Evolutionary conservation across 1,140 invertebrate genomes (phyloP), one percentile per base, ranked within the genome.

Genomic region (Pristionchus pacificus): DNA sequence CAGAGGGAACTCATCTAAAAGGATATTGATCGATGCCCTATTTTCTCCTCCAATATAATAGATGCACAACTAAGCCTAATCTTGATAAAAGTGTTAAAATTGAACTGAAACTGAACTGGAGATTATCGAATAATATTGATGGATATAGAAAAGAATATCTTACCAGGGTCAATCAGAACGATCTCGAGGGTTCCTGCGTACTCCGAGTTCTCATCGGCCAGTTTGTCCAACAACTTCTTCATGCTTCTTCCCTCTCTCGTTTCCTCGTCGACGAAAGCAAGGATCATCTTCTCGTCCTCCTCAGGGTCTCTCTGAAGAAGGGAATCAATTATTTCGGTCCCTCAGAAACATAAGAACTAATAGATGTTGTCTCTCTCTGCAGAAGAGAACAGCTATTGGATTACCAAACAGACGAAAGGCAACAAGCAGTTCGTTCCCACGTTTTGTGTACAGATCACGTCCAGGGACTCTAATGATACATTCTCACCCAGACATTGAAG

Each of bases 111-210:
- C n/a, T 15, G n/a, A n/a, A n/a, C n/a, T n/a, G n/a, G n/a, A n/a
- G n/a, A n/a, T n/a, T n/a, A n/a, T n/a, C n/a, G n/a, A n/a, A n/a
- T n/a, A n/a, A n/a, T n/a, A n/a, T n/a, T n/a, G n/a, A n/a, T n/a
- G n/a, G n/a, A 27, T 0, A 38, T 27, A 49, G 19, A 27, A 25
- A 49, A 25, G 24, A 65, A 0, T 15, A 24, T 15, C 1, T 27
- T 33, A 82, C 79, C 80, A 55, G 81, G 81, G 71, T 83, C 81
- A 28, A 84, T 79, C n/a, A 83, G 77, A 32, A 83, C 77, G 58
- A 83, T 84, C 62, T 83, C 81, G 1, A 83, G 70, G 19, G 80
- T 83, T 64, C 82, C 81, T 58, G 81, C 81, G 65, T 83, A 80
- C 65, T 83, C 82, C 19, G 71, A 75, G 70, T 83, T 83, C 65